A percentile compares a stretch with the other conserved stretches of the same genome.
phyloP scores from a whole-genome alignment of 1,140 invertebrate species.

The Cherax quadricarinatus region DNA sequence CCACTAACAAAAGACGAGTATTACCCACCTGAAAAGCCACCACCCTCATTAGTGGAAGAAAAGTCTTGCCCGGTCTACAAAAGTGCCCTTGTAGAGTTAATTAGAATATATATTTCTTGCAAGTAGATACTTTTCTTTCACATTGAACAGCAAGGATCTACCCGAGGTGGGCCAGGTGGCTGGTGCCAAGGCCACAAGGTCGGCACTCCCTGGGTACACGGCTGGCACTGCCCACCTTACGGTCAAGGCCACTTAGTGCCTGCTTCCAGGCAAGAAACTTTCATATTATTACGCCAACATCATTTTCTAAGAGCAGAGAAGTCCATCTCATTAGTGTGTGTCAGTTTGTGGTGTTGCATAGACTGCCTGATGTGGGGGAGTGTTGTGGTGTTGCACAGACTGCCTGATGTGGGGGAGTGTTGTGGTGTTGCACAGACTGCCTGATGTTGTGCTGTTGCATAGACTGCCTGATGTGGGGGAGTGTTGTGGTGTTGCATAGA shows the following conservation, averaged over 20 bases:
- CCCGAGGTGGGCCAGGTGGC: conserved; percentile 20
- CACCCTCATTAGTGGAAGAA: conserved; percentile 63
- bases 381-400: background rate
- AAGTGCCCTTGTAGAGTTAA: conserved; percentile 59
- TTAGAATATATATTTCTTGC: conserved; percentile 58
- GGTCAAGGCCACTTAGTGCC: conserved; percentile 31
- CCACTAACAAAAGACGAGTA: conserved; percentile 50
- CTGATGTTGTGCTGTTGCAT: background rate
- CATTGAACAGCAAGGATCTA: conserved; percentile 54
- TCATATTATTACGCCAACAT: conserved; percentile 55
- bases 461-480: background rate
- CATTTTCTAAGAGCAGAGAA: conserved; percentile 59
- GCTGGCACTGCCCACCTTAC: background rate
- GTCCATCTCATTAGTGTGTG: conserved; percentile 63
- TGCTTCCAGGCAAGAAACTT: background rate
- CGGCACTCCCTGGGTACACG: background rate
- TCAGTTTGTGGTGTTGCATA: conserved; percentile 57
- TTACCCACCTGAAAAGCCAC: conserved; percentile 51
- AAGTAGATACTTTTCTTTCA: conserved; percentile 64
- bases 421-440: background rate
- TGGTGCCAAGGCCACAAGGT: background rate
- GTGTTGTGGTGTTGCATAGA: background rate
- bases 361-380: conserved; percentile 24
- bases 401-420: background rate
- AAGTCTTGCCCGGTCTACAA: conserved; percentile 23